Evolutionary conservation across 1,140 invertebrate species (phyloP).

Genomic region (Seison nebaliae): DNA sequence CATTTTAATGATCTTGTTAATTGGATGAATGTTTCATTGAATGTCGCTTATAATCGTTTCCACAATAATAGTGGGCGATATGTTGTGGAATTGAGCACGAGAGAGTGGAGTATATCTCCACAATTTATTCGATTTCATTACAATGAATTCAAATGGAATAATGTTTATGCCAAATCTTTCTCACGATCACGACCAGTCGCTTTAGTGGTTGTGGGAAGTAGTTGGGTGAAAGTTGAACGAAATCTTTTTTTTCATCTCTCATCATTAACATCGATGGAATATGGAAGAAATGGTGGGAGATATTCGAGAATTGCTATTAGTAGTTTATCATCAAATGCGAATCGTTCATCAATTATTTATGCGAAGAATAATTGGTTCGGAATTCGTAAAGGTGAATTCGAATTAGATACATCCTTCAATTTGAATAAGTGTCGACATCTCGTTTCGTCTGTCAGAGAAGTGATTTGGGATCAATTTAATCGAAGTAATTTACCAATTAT

Average conservation of each 20-base stretch:
- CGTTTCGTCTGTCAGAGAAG: constrained; percentile 1
- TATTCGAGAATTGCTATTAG: constrained; percentile 1
- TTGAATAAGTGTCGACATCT: constrained; percentile 10
- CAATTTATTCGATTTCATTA: too few relatives aligned
- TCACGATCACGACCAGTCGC: constrained; percentile 47
- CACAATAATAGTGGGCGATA: constrained; percentile 54
- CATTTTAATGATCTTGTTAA: constrained; percentile 24
- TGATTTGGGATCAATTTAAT: constrained; percentile 8
- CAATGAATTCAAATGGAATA: constrained; percentile 64
- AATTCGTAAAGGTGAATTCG: constrained; percentile 1
- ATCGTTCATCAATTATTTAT: constrained; percentile 3
- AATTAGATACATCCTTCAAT: constrained; percentile 4
- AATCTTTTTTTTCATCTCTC: too few relatives aligned
- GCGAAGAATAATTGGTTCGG: constrained; percentile 6
- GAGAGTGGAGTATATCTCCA: constrained; percentile 49
- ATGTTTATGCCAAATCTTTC: constrained; percentile 43
- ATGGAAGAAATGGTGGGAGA: too few relatives aligned
- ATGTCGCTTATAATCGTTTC: constrained; percentile 64
- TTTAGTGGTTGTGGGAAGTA: constrained; percentile 53
- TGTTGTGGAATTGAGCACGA: constrained; percentile 54
- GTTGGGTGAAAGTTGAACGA: constrained; percentile 55
- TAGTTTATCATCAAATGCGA: neutral
- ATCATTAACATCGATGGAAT: constrained; percentile 51
- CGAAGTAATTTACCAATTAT: constrained; percentile 10
- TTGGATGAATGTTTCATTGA: constrained; percentile 31